These are phyloP conservation scores for Crotalus horridus DNA, from an alignment of 2,113 vertebrate species.

Conservation along the genomic window DNA sequence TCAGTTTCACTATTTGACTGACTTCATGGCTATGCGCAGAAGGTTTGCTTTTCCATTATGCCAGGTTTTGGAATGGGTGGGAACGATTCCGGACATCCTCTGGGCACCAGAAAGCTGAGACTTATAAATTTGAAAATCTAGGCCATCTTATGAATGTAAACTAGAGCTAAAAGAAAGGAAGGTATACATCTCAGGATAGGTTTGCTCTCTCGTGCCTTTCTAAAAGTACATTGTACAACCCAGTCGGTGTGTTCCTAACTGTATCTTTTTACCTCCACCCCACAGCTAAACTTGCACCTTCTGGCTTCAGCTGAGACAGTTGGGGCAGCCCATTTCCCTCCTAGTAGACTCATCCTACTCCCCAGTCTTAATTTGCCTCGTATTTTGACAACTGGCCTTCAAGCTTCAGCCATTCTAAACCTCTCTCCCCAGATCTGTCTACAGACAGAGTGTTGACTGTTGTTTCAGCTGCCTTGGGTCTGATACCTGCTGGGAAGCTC, in stretches of 20 bases:
- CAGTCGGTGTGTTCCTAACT: rapidly evolving
- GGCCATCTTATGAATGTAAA: neutral
- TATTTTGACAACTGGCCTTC: neutral
- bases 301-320: neutral
- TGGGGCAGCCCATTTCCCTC: neutral
- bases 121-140: neutral
- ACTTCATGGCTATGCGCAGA: neutral
- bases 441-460: conserved; percentile 1
- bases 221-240: neutral
- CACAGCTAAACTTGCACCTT: neutral
- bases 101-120: neutral
- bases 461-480: neutral
- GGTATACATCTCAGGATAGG: neutral
- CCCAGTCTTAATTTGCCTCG: neutral
- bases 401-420: neutral
- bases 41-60: neutral
- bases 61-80: neutral
- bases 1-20: neutral
- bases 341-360: neutral
- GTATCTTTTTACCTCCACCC: neutral
- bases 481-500: conserved; percentile 17
- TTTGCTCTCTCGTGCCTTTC: neutral
- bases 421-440: neutral
- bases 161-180: neutral
- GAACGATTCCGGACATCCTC: neutral